Evolutionary conservation across 2,888 invertebrate genomes (phyloP), one percentile per base, ranked within the genome.

Genomic region (Pseudococcus viburni): DNA sequence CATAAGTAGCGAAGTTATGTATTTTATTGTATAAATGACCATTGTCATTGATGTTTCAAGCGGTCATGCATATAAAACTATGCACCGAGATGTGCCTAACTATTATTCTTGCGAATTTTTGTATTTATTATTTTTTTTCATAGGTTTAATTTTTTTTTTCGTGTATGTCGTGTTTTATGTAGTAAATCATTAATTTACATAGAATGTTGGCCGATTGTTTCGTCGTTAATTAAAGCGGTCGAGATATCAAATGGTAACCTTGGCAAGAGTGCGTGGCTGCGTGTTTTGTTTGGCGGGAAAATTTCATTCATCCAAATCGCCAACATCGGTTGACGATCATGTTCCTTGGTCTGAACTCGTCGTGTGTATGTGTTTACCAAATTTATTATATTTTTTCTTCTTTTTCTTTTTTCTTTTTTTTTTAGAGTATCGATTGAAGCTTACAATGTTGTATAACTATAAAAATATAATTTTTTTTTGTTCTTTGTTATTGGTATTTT

Each of bases 141-240:
- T 80, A 39, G 80, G 42, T 80, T 15, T 80, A 80, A 42, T 42
- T 80, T 80, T 80, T 80, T 80, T 42, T 46, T 33, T 33, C 26
- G 80, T 80, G 42, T 80, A 42, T 80, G 80, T 46, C 39, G 39
- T 42, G 80, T 42, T 46, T 39, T 80, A 80, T 46, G 80, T 80
- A 42, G 80, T 80, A 80, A 80, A 80, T 80, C 80, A 80, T 80
- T 80, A 80, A 80, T 80, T 80, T 42, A 80, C 42, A 19, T 80
- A 80, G 80, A 42, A 80, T 46, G 80, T 80, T 42, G 80, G 80
- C 80, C 80, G 80, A 80, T 80, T 80, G 80, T 80, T 80, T 80
- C 42, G 80, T 80, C 80, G 42, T 73, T 80, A 80, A 80, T 80
- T 80, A 80, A 80, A 80, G 80, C 42, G 68, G 26, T 33, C 26